Percentiles rank a stretch among this genome's conserved stretches.
These are phyloP conservation scores for Siphlonurus alternatus DNA, from an alignment of 2,888 invertebrate genomes.

Conservation along the genomic window DNA sequence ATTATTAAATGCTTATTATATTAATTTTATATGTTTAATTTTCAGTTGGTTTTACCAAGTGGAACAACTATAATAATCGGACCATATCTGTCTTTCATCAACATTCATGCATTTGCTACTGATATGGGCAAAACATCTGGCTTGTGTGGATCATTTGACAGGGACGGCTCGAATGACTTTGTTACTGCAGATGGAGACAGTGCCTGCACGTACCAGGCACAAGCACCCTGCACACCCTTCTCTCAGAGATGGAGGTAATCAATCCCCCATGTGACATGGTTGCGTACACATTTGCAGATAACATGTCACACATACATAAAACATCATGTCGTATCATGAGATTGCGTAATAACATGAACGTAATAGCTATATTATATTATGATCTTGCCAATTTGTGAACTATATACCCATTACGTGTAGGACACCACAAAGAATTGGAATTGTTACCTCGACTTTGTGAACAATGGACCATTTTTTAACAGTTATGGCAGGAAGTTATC, in stretches of 20 bases:
- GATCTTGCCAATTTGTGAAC: too few species aligned
- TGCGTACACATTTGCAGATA: background rate
- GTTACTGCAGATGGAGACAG: slow-evolving; percentile 14
- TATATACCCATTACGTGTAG: too few species aligned
- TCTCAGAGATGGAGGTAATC: slow-evolving; percentile 9
- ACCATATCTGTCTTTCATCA: slow-evolving; percentile 17
- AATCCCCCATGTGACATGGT: background rate
- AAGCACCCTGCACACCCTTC: slow-evolving; percentile 5
- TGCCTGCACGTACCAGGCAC: slow-evolving; percentile 13
- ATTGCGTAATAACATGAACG: too few species aligned
- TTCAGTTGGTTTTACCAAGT: slow-evolving; percentile 17
- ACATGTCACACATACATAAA: too few species aligned
- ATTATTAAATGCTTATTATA: background rate
- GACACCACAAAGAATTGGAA: too few species aligned
- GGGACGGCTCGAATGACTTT: slow-evolving; percentile 17
- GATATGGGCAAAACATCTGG: slow-evolving; percentile 18
- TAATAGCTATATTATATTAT: too few species aligned
- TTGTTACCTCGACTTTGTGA: too few species aligned
- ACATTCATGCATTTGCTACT: slow-evolving; percentile 16
- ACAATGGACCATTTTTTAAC: too few species aligned
- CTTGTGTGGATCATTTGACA: slow-evolving; percentile 18
- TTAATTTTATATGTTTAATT: background rate
- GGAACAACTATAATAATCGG: slow-evolving; percentile 17
- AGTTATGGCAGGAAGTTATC: too few species aligned
- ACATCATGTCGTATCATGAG: too few species aligned